These are phyloP conservation scores for Anthonomus grandis DNA, from an alignment of 1,140 invertebrate species.

Conservation along the genomic window DNA sequence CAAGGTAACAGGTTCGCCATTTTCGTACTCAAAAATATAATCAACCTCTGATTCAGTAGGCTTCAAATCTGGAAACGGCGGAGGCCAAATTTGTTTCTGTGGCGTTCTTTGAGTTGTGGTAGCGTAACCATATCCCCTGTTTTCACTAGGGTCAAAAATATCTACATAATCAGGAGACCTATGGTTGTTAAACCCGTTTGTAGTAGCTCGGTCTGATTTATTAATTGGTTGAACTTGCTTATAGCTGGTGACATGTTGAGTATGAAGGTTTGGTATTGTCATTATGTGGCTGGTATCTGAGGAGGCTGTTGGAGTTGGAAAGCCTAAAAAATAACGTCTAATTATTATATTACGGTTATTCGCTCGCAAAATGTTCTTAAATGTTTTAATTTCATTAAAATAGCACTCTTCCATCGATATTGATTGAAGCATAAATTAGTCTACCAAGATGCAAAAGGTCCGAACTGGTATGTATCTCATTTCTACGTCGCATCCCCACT, in stretches of 20 bases:
- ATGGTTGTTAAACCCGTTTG: conserved; percentile 16
- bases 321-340: neutral
- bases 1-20: conserved; percentile 30
- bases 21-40: conserved; percentile 42
- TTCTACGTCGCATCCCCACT: too few species aligned
- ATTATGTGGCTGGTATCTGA: conserved; percentile 10
- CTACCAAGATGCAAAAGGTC: too few species aligned
- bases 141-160: conserved; percentile 21
- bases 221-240: conserved; percentile 8
- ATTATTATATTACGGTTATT: too few species aligned
- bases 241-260: too few species aligned
- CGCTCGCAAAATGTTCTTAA: too few species aligned
- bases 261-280: conserved; percentile 14
- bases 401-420: too few species aligned
- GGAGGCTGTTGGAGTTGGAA: neutral
- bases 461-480: too few species aligned
- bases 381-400: too few species aligned
- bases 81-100: conserved; percentile 33
- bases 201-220: conserved; percentile 4
- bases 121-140: conserved; percentile 4
- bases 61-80: conserved; percentile 34
- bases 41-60: conserved; percentile 54
- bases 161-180: conserved; percentile 30
- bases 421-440: too few species aligned
- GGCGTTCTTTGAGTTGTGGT: conserved; percentile 11